Evolutionary conservation across 2,797 vertebrate genomes (phyloP), one percentile per base, ranked within the genome.

Genomic region (Rhynchotus rufescens): DNA sequence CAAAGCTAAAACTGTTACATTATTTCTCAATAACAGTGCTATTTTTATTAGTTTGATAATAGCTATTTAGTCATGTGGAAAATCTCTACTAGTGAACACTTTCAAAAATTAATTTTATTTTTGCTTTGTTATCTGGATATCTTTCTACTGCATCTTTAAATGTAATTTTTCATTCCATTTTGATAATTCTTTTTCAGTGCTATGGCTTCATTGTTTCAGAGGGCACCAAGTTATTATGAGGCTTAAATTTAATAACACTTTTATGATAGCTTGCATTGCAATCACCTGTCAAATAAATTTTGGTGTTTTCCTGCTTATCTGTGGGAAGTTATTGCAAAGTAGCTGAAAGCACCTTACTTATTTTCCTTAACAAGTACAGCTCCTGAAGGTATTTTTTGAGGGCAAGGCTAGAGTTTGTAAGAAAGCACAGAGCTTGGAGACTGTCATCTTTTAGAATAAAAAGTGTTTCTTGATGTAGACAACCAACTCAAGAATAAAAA

Each of bases 41-140:
- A n/a, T 83, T 95, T 95, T 94, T 91, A 77, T 94, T 92, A 86
- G 74, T 91, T 90, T 73, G 92, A n/a, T 93, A 95, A 79, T 79
- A 87, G 9, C 5, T 89, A 66, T 72, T 74, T 80, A 89, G 78
- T 78, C 61, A 90, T 71, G 81, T 84, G 75, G 64, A 95, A 96
- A 93, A 89, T 88, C 74, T 80, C 68, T 42, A 62, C 62, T 57
- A 72, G 21, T 61, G 56, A 96, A 93, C 32, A 64, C 6, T 52
- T 89, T 42, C 60, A 91, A 88, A 94, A 93, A 93, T 73, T 92
- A 92, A 93, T 93, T 95, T 92, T 66, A 42, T 67, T 82, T 86
- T 86, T 80, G 9, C 49, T 90, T 93, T 92, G 25, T 79, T 92
- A 78, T 86, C 76, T 69, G 51, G 36, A 47, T 75, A 86, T 75